Evolutionary conservation across 2,888 invertebrate genomes (phyloP), one percentile per base, ranked within the genome.

Genomic region (Caenorhabditis macrosperma): DNA sequence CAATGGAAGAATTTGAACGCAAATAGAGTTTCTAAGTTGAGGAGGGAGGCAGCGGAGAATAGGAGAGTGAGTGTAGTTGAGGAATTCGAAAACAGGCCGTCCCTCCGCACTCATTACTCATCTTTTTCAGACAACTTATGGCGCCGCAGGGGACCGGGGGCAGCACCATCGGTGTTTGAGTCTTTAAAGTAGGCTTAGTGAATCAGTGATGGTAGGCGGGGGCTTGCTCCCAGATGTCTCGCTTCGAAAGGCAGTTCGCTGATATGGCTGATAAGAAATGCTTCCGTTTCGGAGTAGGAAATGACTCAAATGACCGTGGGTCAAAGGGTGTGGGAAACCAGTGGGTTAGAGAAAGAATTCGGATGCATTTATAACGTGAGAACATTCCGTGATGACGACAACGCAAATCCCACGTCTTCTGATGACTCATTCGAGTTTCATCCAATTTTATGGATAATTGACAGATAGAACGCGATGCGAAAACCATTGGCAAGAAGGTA

Each of bases 141-240:
- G 71, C 71, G 71, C 71, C 71, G 28, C 50, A 26, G 50, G 64
- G 38, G 10, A 50, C 22, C 1, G 24, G 12, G 17, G 59, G 17
- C 4, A 7, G 33, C 33, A 33, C 33, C 5, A 33, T n/a, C 50
- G 50, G 60, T 60, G 50, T 50, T 60, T 61, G 63, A 28, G 46
- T 46, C 46, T 26, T 35, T 24, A 20, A 15, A 24, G 55, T 33
- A 57, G 52, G 57, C 41, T 59, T 17, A 59, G 30, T 57, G 72
- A 72, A 48, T 72, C 63, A 72, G 71, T 63, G 44, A 41, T 20
- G 54, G 71, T 44, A 26, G 60, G 52, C 44, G 60, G 71, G 30
- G 22, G 9, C 60, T 5, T 10, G 26, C 48, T 64, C 66, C 55
- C 54, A 57, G 55, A 74, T 59, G 72, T 54, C 44, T 22, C 10